Conservation (phyloP, 1,140 invertebrate genomes). For the Neodiprion virginianus region DNA sequence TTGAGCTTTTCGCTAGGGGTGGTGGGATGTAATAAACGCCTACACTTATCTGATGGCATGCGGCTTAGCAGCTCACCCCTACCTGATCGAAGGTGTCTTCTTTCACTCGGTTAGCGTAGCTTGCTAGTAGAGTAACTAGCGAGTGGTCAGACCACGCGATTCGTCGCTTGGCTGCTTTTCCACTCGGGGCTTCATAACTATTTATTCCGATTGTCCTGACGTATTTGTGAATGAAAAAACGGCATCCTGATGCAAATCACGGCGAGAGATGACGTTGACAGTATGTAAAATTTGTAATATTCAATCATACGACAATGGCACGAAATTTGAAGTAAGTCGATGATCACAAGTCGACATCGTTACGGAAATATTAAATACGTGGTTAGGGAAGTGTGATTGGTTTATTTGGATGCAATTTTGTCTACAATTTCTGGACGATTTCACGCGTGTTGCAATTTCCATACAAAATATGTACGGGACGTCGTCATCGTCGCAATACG, state of each 20-base stretch:
- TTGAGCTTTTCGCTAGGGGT: background rate
- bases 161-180: background rate
- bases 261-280: background rate
- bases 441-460: no score
- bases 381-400: no score
- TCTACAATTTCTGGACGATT: no score
- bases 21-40: background rate
- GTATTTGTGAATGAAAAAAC: background rate
- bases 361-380: no score
- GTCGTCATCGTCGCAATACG: no score
- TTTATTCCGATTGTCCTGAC: no score
- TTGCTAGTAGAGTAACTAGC: background rate
- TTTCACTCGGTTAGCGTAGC: background rate
- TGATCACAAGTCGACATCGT: no score
- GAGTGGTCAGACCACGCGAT: background rate
- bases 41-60: background rate
- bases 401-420: no score
- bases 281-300: background rate
- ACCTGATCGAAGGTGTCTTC: slow-evolving; percentile 5
- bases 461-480: no score
- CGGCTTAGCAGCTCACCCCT: background rate
- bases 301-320: no score
- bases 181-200: no score
- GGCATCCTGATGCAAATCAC: background rate
- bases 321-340: no score